These are phyloP conservation scores for Drosophila lacteicornis DNA, from an alignment of 1,140 invertebrate species.

Conservation along the genomic window DNA sequence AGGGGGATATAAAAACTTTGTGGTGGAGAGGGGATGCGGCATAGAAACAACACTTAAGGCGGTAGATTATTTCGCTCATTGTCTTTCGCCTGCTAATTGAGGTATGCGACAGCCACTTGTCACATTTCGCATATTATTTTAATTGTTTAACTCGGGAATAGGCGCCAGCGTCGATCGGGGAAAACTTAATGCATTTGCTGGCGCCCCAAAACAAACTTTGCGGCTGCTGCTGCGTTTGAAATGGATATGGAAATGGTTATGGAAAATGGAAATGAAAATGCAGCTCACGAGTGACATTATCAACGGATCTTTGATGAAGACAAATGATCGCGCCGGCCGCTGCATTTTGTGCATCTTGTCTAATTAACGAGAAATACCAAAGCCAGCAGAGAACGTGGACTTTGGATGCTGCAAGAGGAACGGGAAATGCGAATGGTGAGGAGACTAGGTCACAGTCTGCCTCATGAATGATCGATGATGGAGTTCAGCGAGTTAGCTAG, in stretches of 20 bases:
- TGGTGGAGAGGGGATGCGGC: background rate
- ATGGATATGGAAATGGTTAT: constrained; percentile 39
- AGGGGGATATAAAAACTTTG: too few relatives aligned
- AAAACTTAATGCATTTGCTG: constrained; percentile 74
- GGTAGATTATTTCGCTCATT: constrained; percentile 21
- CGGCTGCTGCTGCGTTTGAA: background rate
- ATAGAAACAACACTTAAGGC: constrained; percentile 15
- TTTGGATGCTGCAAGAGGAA: constrained; percentile 43
- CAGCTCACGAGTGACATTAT: constrained; percentile 66
- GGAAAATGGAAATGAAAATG: constrained; percentile 41
- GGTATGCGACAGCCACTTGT: constrained; percentile 79
- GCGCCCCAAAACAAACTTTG: constrained; percentile 66
- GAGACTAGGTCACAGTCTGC: constrained; percentile 57
- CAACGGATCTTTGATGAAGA: constrained; percentile 76
- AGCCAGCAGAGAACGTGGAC: constrained; percentile 48
- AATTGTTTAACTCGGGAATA: constrained; percentile 74
- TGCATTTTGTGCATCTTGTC: constrained; percentile 53
- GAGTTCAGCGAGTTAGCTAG: constrained; percentile 14
- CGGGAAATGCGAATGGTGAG: constrained; percentile 54
- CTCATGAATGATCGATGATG: constrained; percentile 24
- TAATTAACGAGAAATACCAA: constrained; percentile 73
- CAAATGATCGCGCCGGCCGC: constrained; percentile 59
- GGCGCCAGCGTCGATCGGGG: constrained; percentile 60
- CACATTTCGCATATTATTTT: constrained; percentile 79
- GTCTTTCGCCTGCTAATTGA: constrained; percentile 70